Evolutionary conservation across 2,888 invertebrate species (phyloP).

Genomic region (Tridacna gigas): DNA sequence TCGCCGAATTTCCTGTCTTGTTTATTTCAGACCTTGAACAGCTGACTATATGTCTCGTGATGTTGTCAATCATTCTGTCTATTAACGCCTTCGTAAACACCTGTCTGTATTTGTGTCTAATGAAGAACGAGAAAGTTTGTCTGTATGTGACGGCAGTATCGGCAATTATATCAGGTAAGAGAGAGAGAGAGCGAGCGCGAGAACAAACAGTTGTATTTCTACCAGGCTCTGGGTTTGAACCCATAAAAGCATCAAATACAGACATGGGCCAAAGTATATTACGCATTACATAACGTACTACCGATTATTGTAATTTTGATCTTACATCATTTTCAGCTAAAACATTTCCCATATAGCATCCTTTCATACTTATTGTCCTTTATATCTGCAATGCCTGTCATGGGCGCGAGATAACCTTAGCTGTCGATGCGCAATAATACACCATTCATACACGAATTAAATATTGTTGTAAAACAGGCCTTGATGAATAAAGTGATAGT

Average conservation of each 20-base stretch:
- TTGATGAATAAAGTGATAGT: not conserved
- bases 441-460: not conserved
- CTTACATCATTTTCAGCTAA: no score
- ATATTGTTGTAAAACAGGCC: not conserved
- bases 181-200: not conserved
- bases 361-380: no score
- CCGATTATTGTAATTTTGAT: no score
- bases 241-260: no score
- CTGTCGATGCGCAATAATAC: not conserved
- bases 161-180: conserved; percentile 37
- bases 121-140: conserved; percentile 44
- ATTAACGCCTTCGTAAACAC: conserved; percentile 39
- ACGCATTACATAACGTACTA: no score
- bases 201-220: no score
- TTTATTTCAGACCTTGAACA: conserved; percentile 12
- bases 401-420: not conserved
- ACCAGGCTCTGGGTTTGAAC: no score
- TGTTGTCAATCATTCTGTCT: conserved; percentile 39
- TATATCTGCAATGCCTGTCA: no score
- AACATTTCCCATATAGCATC: no score
- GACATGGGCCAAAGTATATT: no score
- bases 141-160: conserved; percentile 46
- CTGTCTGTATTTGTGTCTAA: conserved; percentile 26
- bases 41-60: conserved; percentile 28
- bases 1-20: not conserved